Evolutionary conservation across 2,797 vertebrate genomes (phyloP), one percentile per base, ranked within the genome.

Genomic region (Ciconia nigra): DNA sequence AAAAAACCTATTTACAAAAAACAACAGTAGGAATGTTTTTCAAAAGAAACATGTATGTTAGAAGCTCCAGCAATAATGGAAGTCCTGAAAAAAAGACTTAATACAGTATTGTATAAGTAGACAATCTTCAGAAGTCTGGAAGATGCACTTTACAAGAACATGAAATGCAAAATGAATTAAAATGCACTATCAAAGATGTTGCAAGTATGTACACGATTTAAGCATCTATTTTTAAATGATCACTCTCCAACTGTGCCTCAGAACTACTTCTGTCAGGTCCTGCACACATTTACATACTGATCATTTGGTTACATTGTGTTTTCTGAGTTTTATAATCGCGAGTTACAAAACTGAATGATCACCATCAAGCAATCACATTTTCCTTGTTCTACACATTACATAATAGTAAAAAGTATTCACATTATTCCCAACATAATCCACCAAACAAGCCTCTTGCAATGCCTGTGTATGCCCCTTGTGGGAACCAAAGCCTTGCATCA

Each of bases 1-100:
- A 98, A 97, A 96, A 97, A 96, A 89, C 54, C 59, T 98, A 98
- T 98, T 97, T 98, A 98, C 98, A 98, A 87, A 93, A 72, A 87
- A 46, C 13, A 92, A 93, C 67, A 96, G 71, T 83, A 87, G 87
- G 86, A 96, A 91, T 47, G 42, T 94, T 95, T 95, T 90, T 87
- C 3, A 2, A 76, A 92, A 93, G 77, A 78, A 96, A 96, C 63
- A 74, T n/a, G 20, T 58, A 95, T 25, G 80, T 96, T 85, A 95
- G 94, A 97, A 97, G 97, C 93, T 96, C 96, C 94, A 94, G 95
- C 92, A 93, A 94, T 58, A 92, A 97, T 90, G 83, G 61, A 84
- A 95, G 94, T 95, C 90, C 91, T 93, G 86, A 85, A 96, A 93
- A 93, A 84, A 87, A 93, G 59, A 90, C 58, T 96, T 47, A 66